phyloP scores from a whole-genome alignment of 1,140 invertebrate genomes.

The Drosophila tani region DNA sequence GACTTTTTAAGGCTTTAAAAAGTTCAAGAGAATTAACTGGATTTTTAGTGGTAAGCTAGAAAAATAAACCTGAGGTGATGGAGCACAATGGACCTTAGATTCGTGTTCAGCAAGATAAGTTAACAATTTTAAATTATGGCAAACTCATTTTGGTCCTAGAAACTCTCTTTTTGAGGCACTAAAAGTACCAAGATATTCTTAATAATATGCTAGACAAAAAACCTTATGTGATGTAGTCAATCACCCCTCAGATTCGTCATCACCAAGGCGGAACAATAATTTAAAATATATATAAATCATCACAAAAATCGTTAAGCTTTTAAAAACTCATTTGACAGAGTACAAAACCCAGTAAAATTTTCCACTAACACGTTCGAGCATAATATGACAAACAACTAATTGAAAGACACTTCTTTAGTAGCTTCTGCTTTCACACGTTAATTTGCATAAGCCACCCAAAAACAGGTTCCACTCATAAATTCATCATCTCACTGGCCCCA shows the following conservation, averaged over 20 bases:
- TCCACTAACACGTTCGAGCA: neutral
- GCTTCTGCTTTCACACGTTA: constrained; percentile 7
- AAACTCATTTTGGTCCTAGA: neutral
- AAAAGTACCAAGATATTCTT: neutral
- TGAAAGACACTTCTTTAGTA: constrained; percentile 2
- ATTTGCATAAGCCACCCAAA: constrained; percentile 14
- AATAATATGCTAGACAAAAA: neutral
- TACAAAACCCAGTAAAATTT: neutral
- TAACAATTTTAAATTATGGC: no score
- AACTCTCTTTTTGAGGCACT: neutral
- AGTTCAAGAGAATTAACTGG: neutral
- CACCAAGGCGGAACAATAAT: neutral
- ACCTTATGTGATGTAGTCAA: neutral
- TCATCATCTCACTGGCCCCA: constrained; percentile 47
- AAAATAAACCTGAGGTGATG: neutral
- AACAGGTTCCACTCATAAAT: constrained; percentile 48
- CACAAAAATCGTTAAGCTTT: neutral
- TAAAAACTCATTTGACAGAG: neutral
- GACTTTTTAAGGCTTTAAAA: neutral
- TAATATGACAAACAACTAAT: constrained; percentile 14
- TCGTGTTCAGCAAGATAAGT: neutral
- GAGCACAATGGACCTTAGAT: neutral
- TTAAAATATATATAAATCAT: no score
- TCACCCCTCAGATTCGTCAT: neutral
- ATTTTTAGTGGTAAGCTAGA: neutral